A percentile compares a stretch with the other conserved stretches of the same genome.
Evolutionary conservation across 2,113 vertebrate genomes (phyloP).

Genomic region (Xyliphius kryptos): DNA sequence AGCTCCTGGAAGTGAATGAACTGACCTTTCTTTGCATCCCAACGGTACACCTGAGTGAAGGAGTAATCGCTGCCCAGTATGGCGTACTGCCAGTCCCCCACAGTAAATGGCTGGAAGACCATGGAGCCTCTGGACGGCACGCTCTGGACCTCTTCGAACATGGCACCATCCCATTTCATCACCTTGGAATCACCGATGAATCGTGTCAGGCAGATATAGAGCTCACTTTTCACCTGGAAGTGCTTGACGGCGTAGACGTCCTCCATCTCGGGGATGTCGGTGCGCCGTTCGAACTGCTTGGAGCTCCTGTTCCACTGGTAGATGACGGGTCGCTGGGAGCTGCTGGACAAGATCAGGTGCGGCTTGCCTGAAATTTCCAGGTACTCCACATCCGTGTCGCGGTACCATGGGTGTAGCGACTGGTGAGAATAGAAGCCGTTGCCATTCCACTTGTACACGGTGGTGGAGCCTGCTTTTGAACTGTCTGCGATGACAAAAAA

Average conservation of each 20-base stretch:
- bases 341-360: slow-evolving; percentile 93
- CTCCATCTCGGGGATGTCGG: slow-evolving; percentile 96
- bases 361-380: slow-evolving; percentile 88
- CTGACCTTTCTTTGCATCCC: slow-evolving; percentile 84
- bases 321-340: slow-evolving; percentile 91
- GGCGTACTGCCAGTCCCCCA: slow-evolving; percentile 91
- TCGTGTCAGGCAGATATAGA: slow-evolving; percentile 94
- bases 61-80: slow-evolving; percentile 98
- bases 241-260: slow-evolving; percentile 94
- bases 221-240: slow-evolving; percentile 84
- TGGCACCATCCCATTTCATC: slow-evolving; percentile 94
- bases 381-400: slow-evolving; percentile 95
- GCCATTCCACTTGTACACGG: slow-evolving; percentile 97
- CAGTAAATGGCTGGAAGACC: slow-evolving; percentile 94
- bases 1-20: slow-evolving; percentile 95
- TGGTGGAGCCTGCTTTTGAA: slow-evolving; percentile 96
- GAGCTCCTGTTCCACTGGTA: slow-evolving; percentile 93
- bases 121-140: slow-evolving; percentile 96
- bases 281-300: slow-evolving; percentile 84
- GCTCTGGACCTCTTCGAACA: slow-evolving; percentile 92
- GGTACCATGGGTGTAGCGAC: slow-evolving; percentile 92
- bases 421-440: slow-evolving; percentile 98
- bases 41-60: slow-evolving; percentile 94
- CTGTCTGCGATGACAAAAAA: slow-evolving; percentile 97
- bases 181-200: slow-evolving; percentile 99